Conservation (phyloP, 2,888 invertebrate genomes). For the Amphimallon solstitiale region DNA sequence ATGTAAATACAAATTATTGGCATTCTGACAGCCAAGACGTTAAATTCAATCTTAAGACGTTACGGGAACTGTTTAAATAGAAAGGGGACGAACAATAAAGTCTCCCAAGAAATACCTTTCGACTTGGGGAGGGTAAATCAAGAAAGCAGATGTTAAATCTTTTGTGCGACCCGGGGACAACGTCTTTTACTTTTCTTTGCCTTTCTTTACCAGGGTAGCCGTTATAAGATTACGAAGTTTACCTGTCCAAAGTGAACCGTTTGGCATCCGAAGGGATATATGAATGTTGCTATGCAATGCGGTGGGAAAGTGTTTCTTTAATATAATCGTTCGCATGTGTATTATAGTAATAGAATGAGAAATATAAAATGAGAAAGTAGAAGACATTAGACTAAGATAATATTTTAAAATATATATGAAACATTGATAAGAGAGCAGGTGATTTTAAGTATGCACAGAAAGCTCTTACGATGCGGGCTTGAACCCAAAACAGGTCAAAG, state of each 20-base stretch:
- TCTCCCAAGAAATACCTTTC: conserved; percentile 44
- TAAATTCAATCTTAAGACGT: conserved; percentile 55
- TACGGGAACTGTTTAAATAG: conserved; percentile 55
- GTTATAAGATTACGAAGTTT: conserved; percentile 26
- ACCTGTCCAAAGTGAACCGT: conserved; percentile 30
- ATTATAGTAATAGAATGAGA: background rate
- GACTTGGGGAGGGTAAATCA: conserved; percentile 61
- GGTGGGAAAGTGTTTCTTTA: conserved; percentile 27
- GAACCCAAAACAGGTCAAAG: conserved; percentile 60
- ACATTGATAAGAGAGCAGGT: conserved; percentile 39
- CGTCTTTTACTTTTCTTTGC: conserved; percentile 55
- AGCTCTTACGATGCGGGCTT: conserved; percentile 49
- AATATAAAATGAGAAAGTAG: background rate
- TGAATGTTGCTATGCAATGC: conserved; percentile 33
- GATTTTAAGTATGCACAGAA: conserved; percentile 41
- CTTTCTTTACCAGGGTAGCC: conserved; percentile 35
- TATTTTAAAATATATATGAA: conserved; percentile 5
- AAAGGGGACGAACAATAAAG: conserved; percentile 44
- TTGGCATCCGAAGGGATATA: conserved; percentile 16
- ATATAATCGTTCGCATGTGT: background rate
- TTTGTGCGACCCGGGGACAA: conserved; percentile 50
- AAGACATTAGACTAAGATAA: conserved; percentile 16
- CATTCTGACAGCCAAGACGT: conserved; percentile 34
- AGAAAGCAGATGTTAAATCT: conserved; percentile 58
- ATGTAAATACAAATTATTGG: background rate